Conservation (phyloP, 1,140 invertebrate species). For the Zaprionus camerounensis region DNA sequence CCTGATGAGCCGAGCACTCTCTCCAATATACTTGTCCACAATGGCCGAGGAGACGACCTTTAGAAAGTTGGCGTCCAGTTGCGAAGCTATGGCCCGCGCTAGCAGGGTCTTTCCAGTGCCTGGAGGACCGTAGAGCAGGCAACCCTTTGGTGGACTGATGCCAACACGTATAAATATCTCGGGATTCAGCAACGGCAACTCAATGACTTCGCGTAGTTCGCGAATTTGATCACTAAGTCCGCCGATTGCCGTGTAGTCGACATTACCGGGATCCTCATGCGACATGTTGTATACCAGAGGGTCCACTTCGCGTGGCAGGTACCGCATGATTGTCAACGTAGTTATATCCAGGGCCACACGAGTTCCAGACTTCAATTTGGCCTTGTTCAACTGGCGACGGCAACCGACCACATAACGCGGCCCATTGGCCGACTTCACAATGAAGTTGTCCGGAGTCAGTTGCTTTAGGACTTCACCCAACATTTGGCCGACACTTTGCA, state of each 20-base stretch:
- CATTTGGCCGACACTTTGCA: slow-evolving; percentile 99
- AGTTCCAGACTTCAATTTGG: slow-evolving; percentile 57
- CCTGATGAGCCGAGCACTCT: slow-evolving; percentile 99
- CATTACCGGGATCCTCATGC: slow-evolving; percentile 67
- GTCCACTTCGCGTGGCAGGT: slow-evolving; percentile 66
- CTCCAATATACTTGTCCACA: slow-evolving; percentile 98
- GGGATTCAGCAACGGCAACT: slow-evolving; percentile 85
- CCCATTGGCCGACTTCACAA: slow-evolving; percentile 65
- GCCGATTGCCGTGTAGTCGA: slow-evolving; percentile 65
- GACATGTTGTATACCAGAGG: slow-evolving; percentile 74
- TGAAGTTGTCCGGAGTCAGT: slow-evolving; percentile 97
- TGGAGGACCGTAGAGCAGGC: slow-evolving; percentile 99
- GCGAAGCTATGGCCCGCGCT: slow-evolving; percentile 96
- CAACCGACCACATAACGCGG: slow-evolving; percentile 70
- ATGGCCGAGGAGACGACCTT: slow-evolving; percentile 99
- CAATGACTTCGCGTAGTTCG: slow-evolving; percentile 68
- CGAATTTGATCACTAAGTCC: slow-evolving; percentile 69
- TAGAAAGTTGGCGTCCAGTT: slow-evolving; percentile 99
- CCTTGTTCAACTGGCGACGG: slow-evolving; percentile 63
- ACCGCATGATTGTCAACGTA: slow-evolving; percentile 69
- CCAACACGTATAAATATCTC: slow-evolving; percentile 99
- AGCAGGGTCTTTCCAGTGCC: slow-evolving; percentile 98
- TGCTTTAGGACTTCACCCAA: slow-evolving; percentile 99
- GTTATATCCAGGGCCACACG: slow-evolving; percentile 66
- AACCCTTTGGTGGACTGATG: slow-evolving; percentile 99